Percentiles rank a stretch among this genome's conserved stretches.
These are phyloP conservation scores for Elanus axillaris DNA, from an alignment of 2,113 vertebrate species.

Conservation along the genomic window DNA sequence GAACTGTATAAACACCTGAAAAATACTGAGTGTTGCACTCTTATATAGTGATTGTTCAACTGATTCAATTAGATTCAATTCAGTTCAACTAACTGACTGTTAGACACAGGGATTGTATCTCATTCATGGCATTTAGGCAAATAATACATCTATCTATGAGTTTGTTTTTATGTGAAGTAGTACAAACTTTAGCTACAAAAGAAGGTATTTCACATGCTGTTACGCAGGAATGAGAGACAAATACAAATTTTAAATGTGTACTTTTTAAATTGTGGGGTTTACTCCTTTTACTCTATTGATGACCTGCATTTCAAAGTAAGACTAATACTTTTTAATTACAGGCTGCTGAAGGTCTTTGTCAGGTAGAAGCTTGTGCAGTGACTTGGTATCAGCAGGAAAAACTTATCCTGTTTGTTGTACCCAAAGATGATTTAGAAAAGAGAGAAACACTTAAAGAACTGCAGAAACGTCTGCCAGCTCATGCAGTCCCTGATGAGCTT, in stretches of 20 bases:
- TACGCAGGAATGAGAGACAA: background rate
- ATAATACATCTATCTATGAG: background rate
- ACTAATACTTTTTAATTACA: constrained; percentile 52
- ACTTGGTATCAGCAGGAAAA: constrained; percentile 73
- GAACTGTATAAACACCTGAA: background rate
- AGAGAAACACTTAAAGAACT: constrained; percentile 70
- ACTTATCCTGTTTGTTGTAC: constrained; percentile 84
- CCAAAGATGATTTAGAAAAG: constrained; percentile 49
- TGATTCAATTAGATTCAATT: no score
- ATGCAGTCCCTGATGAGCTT: constrained; percentile 85
- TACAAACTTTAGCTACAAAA: background rate
- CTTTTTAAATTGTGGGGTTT: background rate
- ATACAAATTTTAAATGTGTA: background rate
- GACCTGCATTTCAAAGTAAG: background rate
- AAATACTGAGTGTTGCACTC: background rate
- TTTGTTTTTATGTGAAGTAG: background rate
- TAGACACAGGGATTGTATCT: background rate
- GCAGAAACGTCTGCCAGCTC: constrained; percentile 72
- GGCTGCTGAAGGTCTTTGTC: constrained; percentile 76
- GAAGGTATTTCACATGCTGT: background rate
- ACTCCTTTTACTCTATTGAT: background rate
- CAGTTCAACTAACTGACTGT: no score
- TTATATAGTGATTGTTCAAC: background rate
- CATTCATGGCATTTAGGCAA: background rate
- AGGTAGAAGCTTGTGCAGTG: constrained; percentile 84